Conservation (phyloP, 1,140 invertebrate species). For the Ooceraea biroi region DNA sequence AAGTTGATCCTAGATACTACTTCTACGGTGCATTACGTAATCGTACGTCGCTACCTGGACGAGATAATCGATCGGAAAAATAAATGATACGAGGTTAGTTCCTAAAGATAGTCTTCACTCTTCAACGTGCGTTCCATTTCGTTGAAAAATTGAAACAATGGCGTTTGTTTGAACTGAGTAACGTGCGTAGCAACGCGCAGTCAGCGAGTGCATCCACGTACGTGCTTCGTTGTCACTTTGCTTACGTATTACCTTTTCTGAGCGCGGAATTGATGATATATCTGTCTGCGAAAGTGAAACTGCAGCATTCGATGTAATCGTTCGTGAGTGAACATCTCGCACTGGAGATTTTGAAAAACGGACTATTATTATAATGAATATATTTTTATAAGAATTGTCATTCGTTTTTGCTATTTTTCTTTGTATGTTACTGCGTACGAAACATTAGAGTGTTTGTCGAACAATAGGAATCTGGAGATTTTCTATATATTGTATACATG, state of each 20-base stretch:
- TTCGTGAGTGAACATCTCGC: too few relatives aligned
- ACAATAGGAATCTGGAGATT: too few relatives aligned
- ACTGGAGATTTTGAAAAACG: too few relatives aligned
- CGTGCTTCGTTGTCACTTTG: constrained; percentile 23
- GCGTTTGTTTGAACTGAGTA: constrained; percentile 1
- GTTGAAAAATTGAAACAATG: constrained; percentile 31
- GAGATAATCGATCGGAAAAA: constrained; percentile 30
- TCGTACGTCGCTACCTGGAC: not conserved
- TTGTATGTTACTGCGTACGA: too few relatives aligned
- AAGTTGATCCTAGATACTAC: not conserved
- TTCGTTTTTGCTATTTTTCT: too few relatives aligned
- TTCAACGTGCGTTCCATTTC: constrained; percentile 15
- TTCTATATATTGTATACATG: too few relatives aligned
- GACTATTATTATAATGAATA: too few relatives aligned
- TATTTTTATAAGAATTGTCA: too few relatives aligned
- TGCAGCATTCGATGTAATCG: too few relatives aligned
- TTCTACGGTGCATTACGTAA: not conserved
- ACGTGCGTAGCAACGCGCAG: not conserved
- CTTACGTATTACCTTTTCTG: constrained; percentile 7
- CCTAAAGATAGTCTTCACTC: not conserved
- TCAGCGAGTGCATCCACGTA: constrained; percentile 5
- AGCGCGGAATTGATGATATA: too few relatives aligned
- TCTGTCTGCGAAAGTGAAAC: too few relatives aligned
- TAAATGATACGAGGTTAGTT: constrained; percentile 3
- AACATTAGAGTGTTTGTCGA: too few relatives aligned